A percentile compares a stretch with the other conserved stretches of the same genome.
phyloP scores from a whole-genome alignment of 2,797 vertebrate genomes.

The Ataeniobius toweri region DNA sequence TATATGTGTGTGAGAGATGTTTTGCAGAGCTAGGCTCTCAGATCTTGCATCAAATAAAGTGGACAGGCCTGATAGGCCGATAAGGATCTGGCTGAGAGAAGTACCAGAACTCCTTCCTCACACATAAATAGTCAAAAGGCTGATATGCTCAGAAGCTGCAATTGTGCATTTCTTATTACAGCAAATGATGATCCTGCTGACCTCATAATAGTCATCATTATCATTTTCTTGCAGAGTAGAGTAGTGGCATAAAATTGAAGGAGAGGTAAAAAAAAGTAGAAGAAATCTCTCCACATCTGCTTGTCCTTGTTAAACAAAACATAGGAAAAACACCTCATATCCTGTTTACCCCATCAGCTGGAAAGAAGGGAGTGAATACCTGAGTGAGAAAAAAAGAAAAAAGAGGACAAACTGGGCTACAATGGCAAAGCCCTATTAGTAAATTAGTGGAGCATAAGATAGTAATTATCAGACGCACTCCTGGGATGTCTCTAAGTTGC shows the following conservation, averaged over 20 bases:
- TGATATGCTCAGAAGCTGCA: constrained; percentile 25
- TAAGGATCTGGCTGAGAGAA: constrained; percentile 52
- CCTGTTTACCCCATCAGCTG: constrained; percentile 19
- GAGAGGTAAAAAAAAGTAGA: not conserved
- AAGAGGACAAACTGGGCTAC: constrained; percentile 38
- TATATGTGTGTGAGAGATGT: constrained; percentile 30
- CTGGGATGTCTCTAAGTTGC: constrained; percentile 53
- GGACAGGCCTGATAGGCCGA: constrained; percentile 60
- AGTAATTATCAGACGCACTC: constrained; percentile 65
- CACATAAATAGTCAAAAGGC: constrained; percentile 8
- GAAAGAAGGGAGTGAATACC: constrained; percentile 7
- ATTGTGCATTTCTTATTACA: constrained; percentile 30
- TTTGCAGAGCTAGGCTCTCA: constrained; percentile 36
- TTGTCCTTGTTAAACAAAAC: constrained; percentile 19
- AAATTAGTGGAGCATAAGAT: constrained; percentile 56
- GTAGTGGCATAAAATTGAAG: constrained; percentile 12
- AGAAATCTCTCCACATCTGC: not conserved
- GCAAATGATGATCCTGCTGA: constrained; percentile 24
- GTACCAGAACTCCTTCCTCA: constrained; percentile 39
- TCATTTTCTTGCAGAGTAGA: constrained; percentile 16
- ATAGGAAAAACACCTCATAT: constrained; percentile 5
- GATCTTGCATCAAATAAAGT: constrained; percentile 56
- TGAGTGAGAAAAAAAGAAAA: constrained; percentile 34
- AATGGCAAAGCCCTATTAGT: constrained; percentile 62
- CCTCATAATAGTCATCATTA: constrained; percentile 40